phyloP scores from a whole-genome alignment of 2,113 vertebrate genomes.

The Scopus umbretta region DNA sequence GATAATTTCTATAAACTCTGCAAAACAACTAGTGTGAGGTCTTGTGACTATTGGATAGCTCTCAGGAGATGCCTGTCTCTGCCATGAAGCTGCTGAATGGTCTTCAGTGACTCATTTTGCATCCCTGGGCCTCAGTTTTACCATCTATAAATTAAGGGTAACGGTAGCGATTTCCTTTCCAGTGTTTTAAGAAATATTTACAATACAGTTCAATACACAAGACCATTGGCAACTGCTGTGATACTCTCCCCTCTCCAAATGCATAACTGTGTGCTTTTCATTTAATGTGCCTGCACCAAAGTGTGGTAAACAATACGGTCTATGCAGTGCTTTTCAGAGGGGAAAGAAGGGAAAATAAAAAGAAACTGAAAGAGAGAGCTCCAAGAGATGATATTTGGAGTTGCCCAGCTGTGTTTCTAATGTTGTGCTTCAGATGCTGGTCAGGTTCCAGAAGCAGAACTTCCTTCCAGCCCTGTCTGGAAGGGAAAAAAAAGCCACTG shows the following conservation, averaged over 20 bases:
- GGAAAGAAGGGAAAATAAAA: not conserved
- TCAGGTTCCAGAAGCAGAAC: not conserved
- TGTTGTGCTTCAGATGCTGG: not conserved
- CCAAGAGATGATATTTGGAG: not conserved
- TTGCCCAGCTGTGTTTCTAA: not conserved
- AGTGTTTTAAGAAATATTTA: not conserved
- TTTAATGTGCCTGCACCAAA: not conserved
- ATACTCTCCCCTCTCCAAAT: not conserved
- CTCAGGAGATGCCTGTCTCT: not conserved
- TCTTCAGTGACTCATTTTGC: not conserved
- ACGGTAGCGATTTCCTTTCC: not conserved
- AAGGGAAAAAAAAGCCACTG: not conserved
- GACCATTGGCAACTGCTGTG: not conserved
- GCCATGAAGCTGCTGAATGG: not conserved
- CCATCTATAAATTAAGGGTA: not conserved
- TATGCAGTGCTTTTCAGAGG: not conserved
- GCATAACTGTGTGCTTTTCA: fast-evolving
- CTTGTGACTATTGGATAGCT: not conserved
- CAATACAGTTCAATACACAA: not conserved
- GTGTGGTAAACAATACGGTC: not conserved
- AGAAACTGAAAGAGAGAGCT: not conserved
- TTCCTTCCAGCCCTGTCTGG: not conserved
- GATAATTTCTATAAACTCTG: not conserved
- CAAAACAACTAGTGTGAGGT: not conserved
- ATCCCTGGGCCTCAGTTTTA: not conserved